Base-by-base conservation (phyloP, 1,140 invertebrate genomes). In the Ylistrum balloti region DNA sequence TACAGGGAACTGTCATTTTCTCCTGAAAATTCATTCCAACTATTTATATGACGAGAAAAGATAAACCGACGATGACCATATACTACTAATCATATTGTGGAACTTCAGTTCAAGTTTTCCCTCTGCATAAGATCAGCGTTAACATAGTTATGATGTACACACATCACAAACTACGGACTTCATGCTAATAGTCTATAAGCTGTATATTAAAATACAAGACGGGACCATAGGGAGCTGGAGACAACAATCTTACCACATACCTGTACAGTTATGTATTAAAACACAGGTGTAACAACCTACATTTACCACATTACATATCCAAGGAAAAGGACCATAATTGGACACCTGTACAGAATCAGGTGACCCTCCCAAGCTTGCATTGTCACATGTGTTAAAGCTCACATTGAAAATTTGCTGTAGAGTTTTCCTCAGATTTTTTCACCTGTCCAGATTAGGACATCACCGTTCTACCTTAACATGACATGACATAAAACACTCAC, bases 401-500 rank as follows among this genome's bases (percentile, higher is more conserved):
- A 74, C 28, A 74, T 74, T n/a, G 1, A 45, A 38, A 15, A 17
- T 45, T 0, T 45, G 22, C 56, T 28, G 56, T 0, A n/a, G 22
- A 74, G 1, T 5, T 74, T 74, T 74, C 22, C 56, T 74, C 56
- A 74, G 56, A 28, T 74, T 74, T 74, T 0, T 28, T 28, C 56
- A 74, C 56, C 56, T 74, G 56, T n/a, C 56, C 13, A 11, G 22
- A 74, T n/a, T 74, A 74, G 28, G 56, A 74, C 56, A 74, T 74
- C n/a, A 74, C 22, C n/a, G 20, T 74, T 38, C n/a, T n/a, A n/a
- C n/a, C n/a, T n/a, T n/a, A n/a, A 48, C 45, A 2, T 48, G 45
- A 28, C n/a, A 74, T 74, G 45, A 74, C 28, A 74, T 74, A 74
- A 74, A 74, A 74, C 56, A 74, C 56, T 74, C 28, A 74, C 56